phyloP scores from a whole-genome alignment of 2,113 vertebrate species.

The Stictonetta naevosa region DNA sequence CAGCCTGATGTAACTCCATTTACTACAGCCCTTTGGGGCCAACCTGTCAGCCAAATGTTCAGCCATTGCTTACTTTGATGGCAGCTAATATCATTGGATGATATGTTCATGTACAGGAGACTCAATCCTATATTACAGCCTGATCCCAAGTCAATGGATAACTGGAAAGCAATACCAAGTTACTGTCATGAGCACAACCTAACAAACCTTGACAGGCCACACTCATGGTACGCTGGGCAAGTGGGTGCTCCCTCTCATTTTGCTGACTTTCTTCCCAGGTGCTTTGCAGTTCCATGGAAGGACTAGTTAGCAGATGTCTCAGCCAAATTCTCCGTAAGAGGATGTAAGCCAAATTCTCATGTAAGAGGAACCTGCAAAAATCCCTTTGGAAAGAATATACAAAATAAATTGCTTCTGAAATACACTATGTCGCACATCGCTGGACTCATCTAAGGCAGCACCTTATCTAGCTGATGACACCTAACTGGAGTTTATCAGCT shows the following conservation, averaged over 20 bases:
- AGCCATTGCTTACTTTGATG: neutral
- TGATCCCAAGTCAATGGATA: neutral
- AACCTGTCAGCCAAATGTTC: no score
- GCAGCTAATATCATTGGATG: neutral
- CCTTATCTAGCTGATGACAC: neutral
- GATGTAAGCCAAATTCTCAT: no score
- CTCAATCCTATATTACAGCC: neutral
- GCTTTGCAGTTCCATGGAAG: neutral
- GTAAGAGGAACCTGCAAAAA: neutral
- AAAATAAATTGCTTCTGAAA: neutral
- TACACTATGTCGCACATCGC: neutral
- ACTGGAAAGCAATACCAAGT: neutral
- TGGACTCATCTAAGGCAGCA: neutral
- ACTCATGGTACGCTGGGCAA: neutral
- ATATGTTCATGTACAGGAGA: neutral
- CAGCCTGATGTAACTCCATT: no score
- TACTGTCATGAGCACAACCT: accelerated
- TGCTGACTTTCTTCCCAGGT: neutral
- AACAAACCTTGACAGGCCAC: neutral
- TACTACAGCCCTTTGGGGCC: no score
- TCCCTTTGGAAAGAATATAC: neutral
- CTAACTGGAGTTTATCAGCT: neutral
- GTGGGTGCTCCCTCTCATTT: neutral
- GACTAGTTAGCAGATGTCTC: neutral
- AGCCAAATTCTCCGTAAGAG: neutral